Conservation (phyloP, 1,140 invertebrate genomes). For the Listronotus oregonensis region DNA sequence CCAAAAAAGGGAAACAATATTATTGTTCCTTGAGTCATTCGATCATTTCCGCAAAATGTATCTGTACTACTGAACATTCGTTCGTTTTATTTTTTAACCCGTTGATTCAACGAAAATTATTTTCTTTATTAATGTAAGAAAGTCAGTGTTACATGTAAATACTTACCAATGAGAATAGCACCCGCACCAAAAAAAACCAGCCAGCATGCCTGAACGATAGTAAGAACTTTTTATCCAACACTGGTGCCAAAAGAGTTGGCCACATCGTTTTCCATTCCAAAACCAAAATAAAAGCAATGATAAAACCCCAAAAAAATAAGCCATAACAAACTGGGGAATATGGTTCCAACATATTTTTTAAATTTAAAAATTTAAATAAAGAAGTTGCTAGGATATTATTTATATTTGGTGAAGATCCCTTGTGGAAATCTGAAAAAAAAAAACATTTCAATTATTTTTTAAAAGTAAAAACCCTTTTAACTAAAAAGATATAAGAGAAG, state of each 20-base stretch:
- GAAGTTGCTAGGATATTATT: neutral
- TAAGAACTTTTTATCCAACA: constrained; percentile 94
- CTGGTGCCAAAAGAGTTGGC: constrained; percentile 98
- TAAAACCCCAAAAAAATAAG: constrained; percentile 87
- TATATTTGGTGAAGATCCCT: constrained; percentile 26
- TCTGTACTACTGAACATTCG: too few species aligned
- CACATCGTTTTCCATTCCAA: constrained; percentile 98
- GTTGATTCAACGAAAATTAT: too few species aligned
- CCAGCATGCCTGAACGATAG: constrained; percentile 89
- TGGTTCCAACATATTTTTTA: constrained; percentile 62
- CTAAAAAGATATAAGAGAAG: too few species aligned
- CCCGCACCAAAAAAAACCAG: constrained; percentile 91
- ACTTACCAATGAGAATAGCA: constrained; percentile 83
- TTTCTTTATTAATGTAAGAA: too few species aligned
- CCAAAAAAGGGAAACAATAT: too few species aligned
- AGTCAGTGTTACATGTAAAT: too few species aligned
- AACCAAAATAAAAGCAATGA: constrained; percentile 94
- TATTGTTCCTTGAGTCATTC: too few species aligned
- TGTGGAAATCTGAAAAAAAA: constrained; percentile 14
- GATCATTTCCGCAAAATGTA: too few species aligned
- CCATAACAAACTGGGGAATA: constrained; percentile 77
- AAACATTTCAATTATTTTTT: too few species aligned
- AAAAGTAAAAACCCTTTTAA: too few species aligned
- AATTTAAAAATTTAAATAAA: constrained; percentile 20
- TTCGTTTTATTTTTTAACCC: too few species aligned